Base-by-base conservation (phyloP, 23 tunicate species). In the Phallusia fumigata region DNA sequence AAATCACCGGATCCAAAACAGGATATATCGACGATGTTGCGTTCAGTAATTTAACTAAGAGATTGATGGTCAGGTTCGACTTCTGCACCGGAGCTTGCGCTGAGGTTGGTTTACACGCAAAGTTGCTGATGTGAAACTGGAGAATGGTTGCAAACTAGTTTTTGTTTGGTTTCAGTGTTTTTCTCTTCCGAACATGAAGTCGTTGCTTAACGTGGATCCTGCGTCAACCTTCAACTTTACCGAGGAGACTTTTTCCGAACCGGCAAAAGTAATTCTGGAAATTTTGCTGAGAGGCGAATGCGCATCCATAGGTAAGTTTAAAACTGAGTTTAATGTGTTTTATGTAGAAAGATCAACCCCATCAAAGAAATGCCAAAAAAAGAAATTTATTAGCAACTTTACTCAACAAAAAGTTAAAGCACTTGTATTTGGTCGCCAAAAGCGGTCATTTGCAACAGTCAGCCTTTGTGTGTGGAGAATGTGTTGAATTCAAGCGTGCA, bases 21-120 rank as follows among this genome's bases (percentile, higher is more conserved):
- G 80, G 13, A 18, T 77, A 35, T 45, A 77, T 77, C 50, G 80
- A 35, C 30, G 53, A 35, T 19, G 52, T 13, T 10, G 80, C 80
- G 0, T 33, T 77, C 30, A 2, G 0, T 5, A 77, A 77, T 26
- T 45, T 77, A 18, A 40, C 50, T 10, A 45, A 36, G 13, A 12
- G 80, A 26, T 53, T 77, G 33, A 10, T 33, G 31, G 35, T 45
- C 0, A 77, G 80, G 35, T 40, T 77, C 16, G 80, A 77, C 0
- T 1, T 16, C 1, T 58, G 69, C 69, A 58, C 69, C 5, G 69
- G 69, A 21, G 28, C 16, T 58, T 58, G 69, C 16, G 69, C 69
- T 24, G 15, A 58, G 26, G 69, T 40, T 40, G 5, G 47, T 40
- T n/a, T n/a, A n/a, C n/a, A n/a, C n/a, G n/a, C n/a, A n/a, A n/a